phyloP scores from a whole-genome alignment of 2,797 vertebrate genomes.

The Enteromius thamalakanensis region DNA sequence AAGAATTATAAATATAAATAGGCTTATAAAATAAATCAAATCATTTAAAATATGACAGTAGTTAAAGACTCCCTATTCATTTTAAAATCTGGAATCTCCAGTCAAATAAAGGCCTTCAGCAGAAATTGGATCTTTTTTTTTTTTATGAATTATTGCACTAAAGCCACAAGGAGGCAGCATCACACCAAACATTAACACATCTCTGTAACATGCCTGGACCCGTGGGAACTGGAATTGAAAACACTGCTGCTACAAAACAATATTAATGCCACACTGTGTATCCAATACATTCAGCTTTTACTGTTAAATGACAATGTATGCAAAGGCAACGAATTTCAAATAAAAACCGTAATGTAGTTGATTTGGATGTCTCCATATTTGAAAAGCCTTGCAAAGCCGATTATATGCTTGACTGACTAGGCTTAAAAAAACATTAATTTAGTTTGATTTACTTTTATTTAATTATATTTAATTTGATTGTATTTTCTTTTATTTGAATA shows the following conservation, averaged over 20 bases:
- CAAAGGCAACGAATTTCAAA: neutral
- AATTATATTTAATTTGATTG: no score
- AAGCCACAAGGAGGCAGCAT: slow-evolving; percentile 47
- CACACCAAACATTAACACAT: slow-evolving; percentile 25
- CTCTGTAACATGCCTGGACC: neutral
- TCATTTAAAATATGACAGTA: neutral
- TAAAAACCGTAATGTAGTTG: neutral
- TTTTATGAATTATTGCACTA: slow-evolving; percentile 28
- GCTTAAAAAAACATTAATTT: neutral
- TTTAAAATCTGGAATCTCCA: neutral
- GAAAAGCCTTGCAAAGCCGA: neutral
- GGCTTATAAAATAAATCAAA: neutral
- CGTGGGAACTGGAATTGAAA: neutral
- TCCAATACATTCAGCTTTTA: neutral
- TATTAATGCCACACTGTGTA: neutral
- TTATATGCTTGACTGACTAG: neutral
- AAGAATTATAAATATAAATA: neutral
- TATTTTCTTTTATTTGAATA: neutral
- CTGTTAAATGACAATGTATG: neutral
- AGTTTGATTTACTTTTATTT: neutral
- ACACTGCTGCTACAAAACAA: neutral
- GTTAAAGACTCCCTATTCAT: neutral
- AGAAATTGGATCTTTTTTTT: neutral
- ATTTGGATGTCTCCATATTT: neutral
- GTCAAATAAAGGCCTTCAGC: neutral